These are phyloP conservation scores for Zelleria hepariella DNA, from an alignment of 2,888 invertebrate genomes.

Conservation along the genomic window DNA sequence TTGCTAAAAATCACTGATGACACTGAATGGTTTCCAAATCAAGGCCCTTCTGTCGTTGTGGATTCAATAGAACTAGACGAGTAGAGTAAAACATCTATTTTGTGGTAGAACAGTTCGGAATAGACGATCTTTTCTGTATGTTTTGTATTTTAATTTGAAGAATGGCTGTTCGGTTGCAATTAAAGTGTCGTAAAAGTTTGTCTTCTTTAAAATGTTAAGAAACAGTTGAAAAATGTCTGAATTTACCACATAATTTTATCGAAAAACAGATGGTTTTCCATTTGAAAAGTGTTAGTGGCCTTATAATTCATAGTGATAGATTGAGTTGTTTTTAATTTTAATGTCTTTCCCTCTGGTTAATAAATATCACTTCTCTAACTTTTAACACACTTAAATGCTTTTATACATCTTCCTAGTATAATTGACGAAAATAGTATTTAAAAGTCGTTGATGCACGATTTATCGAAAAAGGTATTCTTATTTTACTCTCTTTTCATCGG, in stretches of 20 bases:
- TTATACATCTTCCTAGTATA: neutral
- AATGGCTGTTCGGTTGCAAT: slow-evolving; percentile 17
- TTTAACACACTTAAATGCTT: neutral
- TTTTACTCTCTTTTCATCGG: too few relatives aligned
- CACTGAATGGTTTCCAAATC: too few relatives aligned
- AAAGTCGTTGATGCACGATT: too few relatives aligned
- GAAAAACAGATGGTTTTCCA: neutral
- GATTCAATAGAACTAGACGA: too few relatives aligned
- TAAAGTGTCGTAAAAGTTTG: slow-evolving; percentile 20
- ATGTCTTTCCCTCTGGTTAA: neutral
- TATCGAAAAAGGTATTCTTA: too few relatives aligned
- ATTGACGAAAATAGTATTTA: too few relatives aligned
- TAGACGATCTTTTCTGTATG: slow-evolving; percentile 2
- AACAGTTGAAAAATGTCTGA: neutral
- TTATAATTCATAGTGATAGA: neutral
- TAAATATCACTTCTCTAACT: too few relatives aligned
- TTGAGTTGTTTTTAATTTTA: neutral
- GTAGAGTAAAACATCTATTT: too few relatives aligned
- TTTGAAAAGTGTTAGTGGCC: neutral
- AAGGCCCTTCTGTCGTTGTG: too few relatives aligned
- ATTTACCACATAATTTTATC: neutral
- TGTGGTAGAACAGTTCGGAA: too few relatives aligned
- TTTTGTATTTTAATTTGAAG: slow-evolving; percentile 15
- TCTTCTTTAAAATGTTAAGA: slow-evolving; percentile 11
- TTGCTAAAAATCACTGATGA: too few relatives aligned